phyloP scores from a whole-genome alignment of 2,888 invertebrate species.

The Silvanus unidentatus region DNA sequence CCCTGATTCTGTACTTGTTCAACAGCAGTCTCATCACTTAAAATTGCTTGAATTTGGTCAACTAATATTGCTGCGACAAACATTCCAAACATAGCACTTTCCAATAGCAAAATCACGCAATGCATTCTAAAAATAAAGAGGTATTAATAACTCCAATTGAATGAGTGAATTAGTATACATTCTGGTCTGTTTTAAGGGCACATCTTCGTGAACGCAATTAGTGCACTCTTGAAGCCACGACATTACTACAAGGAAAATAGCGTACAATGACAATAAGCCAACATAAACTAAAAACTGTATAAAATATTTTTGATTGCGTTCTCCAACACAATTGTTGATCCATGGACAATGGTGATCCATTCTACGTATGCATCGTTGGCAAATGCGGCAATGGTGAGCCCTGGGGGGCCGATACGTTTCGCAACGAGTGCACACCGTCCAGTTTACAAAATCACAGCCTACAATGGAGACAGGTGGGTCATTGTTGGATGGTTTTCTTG shows the following conservation, averaged over 20 bases:
- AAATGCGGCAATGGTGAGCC: conserved; percentile 84
- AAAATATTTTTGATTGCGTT: conserved; percentile 87
- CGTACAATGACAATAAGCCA: conserved; percentile 50
- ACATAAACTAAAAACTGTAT: conserved; percentile 81
- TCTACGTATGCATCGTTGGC: conserved; percentile 71
- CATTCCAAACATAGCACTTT: conserved; percentile 78
- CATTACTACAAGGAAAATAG: conserved; percentile 62
- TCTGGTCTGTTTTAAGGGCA: conserved; percentile 63
- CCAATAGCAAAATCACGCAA: conserved; percentile 72
- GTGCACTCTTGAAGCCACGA: conserved; percentile 69
- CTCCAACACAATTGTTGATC: conserved; percentile 92
- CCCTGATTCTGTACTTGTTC: conserved; percentile 70
- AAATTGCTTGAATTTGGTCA: conserved; percentile 78
- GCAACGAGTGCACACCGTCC: conserved; percentile 77
- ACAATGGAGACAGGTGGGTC: too few species aligned
- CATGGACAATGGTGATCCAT: conserved; percentile 88
- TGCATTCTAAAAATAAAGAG: conserved; percentile 61
- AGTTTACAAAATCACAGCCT: conserved; percentile 56
- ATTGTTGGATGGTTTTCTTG: too few species aligned
- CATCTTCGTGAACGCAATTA: conserved; percentile 55
- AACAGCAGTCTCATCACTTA: conserved; percentile 77
- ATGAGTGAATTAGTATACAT: conserved; percentile 48
- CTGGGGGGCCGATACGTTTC: conserved; percentile 77
- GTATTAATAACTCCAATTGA: too few species aligned
- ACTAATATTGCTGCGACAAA: conserved; percentile 83